Evolutionary conservation across 2,888 invertebrate genomes (phyloP), one percentile per base, ranked within the genome.

Genomic region (Syrista parreyssii): DNA sequence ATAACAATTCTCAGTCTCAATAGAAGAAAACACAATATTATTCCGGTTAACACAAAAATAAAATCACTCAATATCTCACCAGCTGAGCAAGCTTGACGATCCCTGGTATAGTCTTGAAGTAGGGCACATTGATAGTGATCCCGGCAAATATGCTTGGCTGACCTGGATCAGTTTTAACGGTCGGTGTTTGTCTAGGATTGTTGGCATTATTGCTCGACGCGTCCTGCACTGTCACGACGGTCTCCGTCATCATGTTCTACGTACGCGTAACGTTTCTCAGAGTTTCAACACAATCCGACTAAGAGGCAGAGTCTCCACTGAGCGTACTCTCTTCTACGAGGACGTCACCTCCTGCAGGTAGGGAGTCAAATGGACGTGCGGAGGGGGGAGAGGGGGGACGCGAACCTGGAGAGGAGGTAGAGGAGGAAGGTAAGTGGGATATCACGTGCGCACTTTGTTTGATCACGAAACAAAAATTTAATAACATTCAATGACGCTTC

Each of bases 91-190:
- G 92, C 93, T 97, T 97, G 83, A 97, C 89, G 86, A 97, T 93
- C 85, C 97, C 97, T 77, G 97, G 96, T 88, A 95, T 93, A 73
- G 96, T 95, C 92, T 93, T 95, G 92, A 96, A 97, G 92, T 98
- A 97, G 88, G 94, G 94, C 85, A 95, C 88, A 92, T 97, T 96
- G 88, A 96, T 92, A 92, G 94, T 94, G 87, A 97, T 93, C 94
- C 96, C 96, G 83, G 94, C 93, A 83, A 96, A 89, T 79, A 93
- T 88, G 79, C 92, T 91, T 78, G 93, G 93, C 83, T 93, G 93
- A 86, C 94, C 93, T 82, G 93, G 89, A 88, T 92, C 90, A 74
- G 89, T 90, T 86, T 92, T 92, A 82, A 92, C 93, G 82, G 91
- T 91, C 74, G 91, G 88, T 78, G 86, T 86, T 81, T 92, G 91